Base-by-base conservation (phyloP, 2,888 invertebrate species). In the Tetanocera ferruginea region DNA sequence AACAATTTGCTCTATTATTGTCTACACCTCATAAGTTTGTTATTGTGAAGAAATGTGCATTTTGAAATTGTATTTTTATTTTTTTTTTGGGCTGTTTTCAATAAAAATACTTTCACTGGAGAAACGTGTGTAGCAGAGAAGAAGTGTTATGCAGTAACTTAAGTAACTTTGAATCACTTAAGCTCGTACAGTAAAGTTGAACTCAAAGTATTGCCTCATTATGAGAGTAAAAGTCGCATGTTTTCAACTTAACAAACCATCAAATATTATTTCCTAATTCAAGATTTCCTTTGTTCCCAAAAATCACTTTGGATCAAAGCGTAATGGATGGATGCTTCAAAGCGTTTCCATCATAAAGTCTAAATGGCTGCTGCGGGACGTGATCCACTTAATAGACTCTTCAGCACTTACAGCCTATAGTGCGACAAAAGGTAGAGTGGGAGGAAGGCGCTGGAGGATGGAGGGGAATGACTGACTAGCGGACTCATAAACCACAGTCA, bases 311-410 rank as follows among this genome's bases (percentile, higher is more conserved):
- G 84, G 85, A 84, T 84, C 85, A 86, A 84, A 86, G 85, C 84
- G 86, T 83, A 64, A 64, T 64, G 64, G 31, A 31, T 55, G 28
- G 14, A 43, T 43, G 43, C 43, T 43, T 43, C 43, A 43, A 43
- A 43, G 43, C 43, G 43, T 43, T 43, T 43, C 43, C 28, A 37
- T 3, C 51, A 31, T 55, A 31, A 67, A 52, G 37, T 34, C 34
- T 82, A 85, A 85, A 86, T 85, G 85, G 86, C 85, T 83, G 82
- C 78, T 84, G 81, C 84, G 85, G 84, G 85, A 85, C 86, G 86
- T 86, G 85, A 86, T 85, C 83, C 86, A 84, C 86, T 84, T 43
- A 72, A 72, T 72, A 37, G 57, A 72, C 72, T 57, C 72, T 23
- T 72, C 34, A 84, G 85, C 84, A 81, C 83, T 80, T 83, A 34